Evolutionary conservation across 2,888 invertebrate species (phyloP).

Genomic region (Silvanus unidentatus): DNA sequence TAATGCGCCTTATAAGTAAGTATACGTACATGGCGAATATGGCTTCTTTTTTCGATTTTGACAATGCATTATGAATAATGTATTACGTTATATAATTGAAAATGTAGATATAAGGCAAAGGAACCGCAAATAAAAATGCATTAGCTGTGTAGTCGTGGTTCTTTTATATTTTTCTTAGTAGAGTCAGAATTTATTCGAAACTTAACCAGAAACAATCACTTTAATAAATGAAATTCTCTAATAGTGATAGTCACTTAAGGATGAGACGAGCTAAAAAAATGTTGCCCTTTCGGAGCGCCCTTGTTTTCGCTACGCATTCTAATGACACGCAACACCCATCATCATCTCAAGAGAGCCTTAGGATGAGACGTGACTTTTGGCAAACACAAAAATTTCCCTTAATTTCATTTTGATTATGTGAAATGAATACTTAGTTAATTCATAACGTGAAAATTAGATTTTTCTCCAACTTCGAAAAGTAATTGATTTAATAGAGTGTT

Average conservation of each 20-base stretch:
- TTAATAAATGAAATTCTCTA: no score
- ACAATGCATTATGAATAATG: constrained; percentile 3
- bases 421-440: not conserved
- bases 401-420: not conserved
- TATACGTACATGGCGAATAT: no score
- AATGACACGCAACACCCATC: no score
- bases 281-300: no score
- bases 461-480: no score
- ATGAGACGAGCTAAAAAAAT: no score
- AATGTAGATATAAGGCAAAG: not conserved
- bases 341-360: not conserved
- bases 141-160: not conserved
- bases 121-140: not conserved
- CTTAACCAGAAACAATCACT: no score
- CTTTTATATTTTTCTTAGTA: not conserved
- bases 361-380: not conserved
- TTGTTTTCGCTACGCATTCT: constrained; percentile 1
- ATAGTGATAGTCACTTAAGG: no score
- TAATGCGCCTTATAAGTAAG: no score
- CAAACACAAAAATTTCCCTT: not conserved
- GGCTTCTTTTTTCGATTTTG: not conserved
- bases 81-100: not conserved
- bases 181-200: no score
- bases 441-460: no score
- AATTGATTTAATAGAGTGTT: no score